A percentile compares a stretch with the other conserved stretches of the same genome.
Conservation (phyloP, 2,113 vertebrate genomes). For the Heteronetta atricapilla region DNA sequence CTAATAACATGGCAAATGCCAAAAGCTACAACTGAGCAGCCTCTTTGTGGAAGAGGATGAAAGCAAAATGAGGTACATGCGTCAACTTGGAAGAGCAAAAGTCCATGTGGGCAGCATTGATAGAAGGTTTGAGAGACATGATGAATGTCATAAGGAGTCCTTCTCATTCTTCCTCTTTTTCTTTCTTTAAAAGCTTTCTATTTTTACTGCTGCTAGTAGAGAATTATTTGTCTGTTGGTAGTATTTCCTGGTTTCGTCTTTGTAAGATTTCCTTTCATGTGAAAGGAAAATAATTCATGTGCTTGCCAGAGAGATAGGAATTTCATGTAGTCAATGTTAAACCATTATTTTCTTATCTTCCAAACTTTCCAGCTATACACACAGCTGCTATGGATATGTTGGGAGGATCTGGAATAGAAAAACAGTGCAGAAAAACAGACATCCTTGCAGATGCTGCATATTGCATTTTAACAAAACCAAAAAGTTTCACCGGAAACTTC, state of each 20-base stretch:
- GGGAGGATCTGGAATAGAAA: conserved; percentile 84
- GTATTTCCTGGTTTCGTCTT: neutral
- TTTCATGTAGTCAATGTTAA: neutral
- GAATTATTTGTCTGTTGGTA: neutral
- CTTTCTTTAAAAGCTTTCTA: neutral
- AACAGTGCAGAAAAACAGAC: conserved; percentile 91
- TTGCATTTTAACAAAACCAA: conserved; percentile 84
- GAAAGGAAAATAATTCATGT: neutral
- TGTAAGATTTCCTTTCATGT: neutral
- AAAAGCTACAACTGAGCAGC: neutral
- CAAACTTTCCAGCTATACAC: conserved; percentile 83
- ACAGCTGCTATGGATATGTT: conserved; percentile 96
- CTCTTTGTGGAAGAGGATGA: neutral
- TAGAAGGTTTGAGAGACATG: neutral
- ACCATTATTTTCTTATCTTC: neutral
- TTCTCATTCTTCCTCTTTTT: neutral
- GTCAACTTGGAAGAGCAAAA: neutral
- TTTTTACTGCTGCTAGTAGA: neutral
- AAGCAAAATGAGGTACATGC: neutral
- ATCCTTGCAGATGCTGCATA: conserved; percentile 97
- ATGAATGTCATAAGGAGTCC: neutral
- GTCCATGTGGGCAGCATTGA: neutral
- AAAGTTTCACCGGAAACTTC: conserved; percentile 91
- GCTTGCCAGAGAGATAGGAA: neutral
- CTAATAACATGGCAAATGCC: neutral